phyloP scores from a whole-genome alignment of 1,140 invertebrate genomes.

The Bombus haemorrhoidalis region DNA sequence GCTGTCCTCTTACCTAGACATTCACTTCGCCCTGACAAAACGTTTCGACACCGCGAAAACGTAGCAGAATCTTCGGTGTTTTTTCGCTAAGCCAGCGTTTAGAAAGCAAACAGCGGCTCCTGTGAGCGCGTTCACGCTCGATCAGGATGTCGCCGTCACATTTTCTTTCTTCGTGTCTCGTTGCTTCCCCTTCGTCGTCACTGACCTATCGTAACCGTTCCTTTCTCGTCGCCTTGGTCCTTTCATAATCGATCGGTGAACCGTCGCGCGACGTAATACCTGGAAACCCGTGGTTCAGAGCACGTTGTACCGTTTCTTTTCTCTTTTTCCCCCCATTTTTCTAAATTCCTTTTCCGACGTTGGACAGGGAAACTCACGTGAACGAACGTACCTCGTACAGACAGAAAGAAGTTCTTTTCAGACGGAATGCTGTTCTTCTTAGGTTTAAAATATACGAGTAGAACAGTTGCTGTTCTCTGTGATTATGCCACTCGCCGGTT shows the following conservation, averaged over 20 bases:
- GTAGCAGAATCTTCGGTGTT: slow-evolving; percentile 26
- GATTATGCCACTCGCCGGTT: no score
- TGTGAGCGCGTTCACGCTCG: slow-evolving; percentile 1
- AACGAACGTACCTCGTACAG: no score
- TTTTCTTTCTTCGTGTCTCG: slow-evolving; percentile 14
- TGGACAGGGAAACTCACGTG: no score
- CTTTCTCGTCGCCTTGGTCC: slow-evolving; percentile 31
- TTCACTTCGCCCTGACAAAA: slow-evolving; percentile 50
- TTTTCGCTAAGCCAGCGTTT: background rate
- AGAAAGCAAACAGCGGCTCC: slow-evolving; percentile 10
- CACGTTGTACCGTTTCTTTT: no score
- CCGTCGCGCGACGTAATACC: background rate
- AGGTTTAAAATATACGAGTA: no score
- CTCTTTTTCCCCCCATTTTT: no score
- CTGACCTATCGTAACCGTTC: slow-evolving; percentile 47
- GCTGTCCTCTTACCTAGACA: slow-evolving; percentile 51
- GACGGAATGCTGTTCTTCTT: no score
- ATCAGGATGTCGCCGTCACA: slow-evolving; percentile 24
- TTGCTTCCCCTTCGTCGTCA: background rate
- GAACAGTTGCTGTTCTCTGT: no score
- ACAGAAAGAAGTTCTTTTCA: no score
- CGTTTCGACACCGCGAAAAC: slow-evolving; percentile 52
- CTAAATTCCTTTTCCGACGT: no score
- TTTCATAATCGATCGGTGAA: slow-evolving; percentile 39
- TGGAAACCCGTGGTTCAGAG: no score